Percentiles rank a stretch among this genome's conserved stretches.
Evolutionary conservation across 2,888 invertebrate genomes (phyloP).

Genomic region (Psylliodes chrysocephalus): DNA sequence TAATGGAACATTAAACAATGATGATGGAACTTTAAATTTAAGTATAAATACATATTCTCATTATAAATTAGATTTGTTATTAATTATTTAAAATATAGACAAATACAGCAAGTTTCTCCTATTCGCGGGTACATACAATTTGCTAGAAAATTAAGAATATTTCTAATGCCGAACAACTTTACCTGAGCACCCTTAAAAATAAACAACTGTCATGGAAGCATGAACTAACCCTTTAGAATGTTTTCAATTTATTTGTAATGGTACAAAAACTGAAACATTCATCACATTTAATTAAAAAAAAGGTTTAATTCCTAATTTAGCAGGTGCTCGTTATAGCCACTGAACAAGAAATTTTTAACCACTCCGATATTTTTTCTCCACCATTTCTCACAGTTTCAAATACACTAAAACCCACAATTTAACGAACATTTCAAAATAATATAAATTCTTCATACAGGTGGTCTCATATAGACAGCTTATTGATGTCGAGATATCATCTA

Average conservation of each 20-base stretch:
- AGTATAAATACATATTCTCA: no score
- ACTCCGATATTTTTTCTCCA: background rate
- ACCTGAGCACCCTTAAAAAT: no score
- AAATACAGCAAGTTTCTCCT: no score
- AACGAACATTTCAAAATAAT: conserved; percentile 28
- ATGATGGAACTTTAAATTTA: no score
- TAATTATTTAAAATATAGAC: no score
- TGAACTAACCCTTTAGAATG: background rate
- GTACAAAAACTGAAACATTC: conserved; percentile 1
- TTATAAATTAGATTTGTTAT: no score
- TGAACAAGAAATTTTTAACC: conserved; percentile 1
- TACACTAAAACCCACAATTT: background rate
- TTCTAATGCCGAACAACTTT: no score
- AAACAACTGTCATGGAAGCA: no score
- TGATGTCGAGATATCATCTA: conserved; percentile 42
- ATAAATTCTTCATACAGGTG: conserved; percentile 37
- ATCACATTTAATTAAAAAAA: conserved; percentile 22
- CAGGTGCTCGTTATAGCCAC: conserved; percentile 27
- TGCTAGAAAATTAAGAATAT: no score
- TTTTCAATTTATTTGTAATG: background rate
- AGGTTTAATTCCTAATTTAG: background rate
- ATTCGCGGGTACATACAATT: no score
- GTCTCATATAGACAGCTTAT: conserved; percentile 34
- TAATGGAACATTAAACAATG: no score
- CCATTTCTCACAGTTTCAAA: conserved; percentile 13